These are phyloP conservation scores for Indicator indicator DNA, from an alignment of 2,113 vertebrate species.

Conservation along the genomic window DNA sequence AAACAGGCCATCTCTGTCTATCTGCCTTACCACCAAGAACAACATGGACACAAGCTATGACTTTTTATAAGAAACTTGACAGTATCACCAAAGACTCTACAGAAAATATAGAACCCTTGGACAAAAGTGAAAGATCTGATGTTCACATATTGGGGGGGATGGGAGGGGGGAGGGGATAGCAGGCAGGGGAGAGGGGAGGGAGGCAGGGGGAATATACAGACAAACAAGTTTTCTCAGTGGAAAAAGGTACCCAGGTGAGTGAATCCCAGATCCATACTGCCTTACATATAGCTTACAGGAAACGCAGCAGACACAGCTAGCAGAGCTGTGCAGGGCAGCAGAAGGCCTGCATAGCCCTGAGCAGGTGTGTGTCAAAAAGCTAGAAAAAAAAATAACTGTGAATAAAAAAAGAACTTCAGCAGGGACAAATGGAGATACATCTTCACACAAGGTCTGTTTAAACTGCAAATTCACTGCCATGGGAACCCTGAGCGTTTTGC, in stretches of 20 bases:
- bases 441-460: neutral
- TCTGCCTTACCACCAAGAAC: neutral
- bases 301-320: neutral
- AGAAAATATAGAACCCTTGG: neutral
- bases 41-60: neutral
- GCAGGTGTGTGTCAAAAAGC: neutral
- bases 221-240: neutral
- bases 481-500: neutral
- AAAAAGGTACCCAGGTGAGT: neutral
- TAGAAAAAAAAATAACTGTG: neutral
- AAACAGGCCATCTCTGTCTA: neutral
- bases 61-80: neutral
- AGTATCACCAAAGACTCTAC: neutral
- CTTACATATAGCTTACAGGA: neutral
- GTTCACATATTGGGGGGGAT: rapidly evolving
- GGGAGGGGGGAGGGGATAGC: no score
- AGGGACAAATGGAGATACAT: neutral
- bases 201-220: neutral
- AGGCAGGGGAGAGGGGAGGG: no score
- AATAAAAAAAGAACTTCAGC: neutral
- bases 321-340: neutral
- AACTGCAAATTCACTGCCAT: neutral
- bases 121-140: neutral
- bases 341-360: neutral
- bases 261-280: neutral